These are phyloP conservation scores for Pogonomyrmex californicus DNA, from an alignment of 1,140 invertebrate genomes.

Conservation along the genomic window DNA sequence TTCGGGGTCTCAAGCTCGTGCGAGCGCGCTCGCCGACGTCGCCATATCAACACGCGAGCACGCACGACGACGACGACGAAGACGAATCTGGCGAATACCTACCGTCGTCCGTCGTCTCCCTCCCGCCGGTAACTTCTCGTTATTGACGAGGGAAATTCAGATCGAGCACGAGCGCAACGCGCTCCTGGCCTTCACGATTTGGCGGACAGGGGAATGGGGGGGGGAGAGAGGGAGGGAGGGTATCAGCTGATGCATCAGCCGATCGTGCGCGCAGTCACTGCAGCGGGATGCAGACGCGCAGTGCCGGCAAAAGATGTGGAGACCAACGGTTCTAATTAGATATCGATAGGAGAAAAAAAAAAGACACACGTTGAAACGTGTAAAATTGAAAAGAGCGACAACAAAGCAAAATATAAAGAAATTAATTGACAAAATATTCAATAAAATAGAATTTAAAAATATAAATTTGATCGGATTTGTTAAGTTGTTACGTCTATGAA, in stretches of 20 bases:
- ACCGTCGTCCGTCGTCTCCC: no score
- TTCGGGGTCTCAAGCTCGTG: background rate
- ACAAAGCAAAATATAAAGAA: no score
- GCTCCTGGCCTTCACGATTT: background rate
- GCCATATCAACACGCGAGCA: conserved; percentile 12
- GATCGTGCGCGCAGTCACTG: background rate
- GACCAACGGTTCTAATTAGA: no score
- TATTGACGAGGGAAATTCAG: conserved; percentile 19
- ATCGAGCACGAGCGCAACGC: background rate
- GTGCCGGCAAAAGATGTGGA: background rate
- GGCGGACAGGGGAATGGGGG: no score
- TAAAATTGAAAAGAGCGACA: background rate
- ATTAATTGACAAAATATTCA: no score
- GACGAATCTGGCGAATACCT: background rate
- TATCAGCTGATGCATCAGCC: conserved; percentile 58
- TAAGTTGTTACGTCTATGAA: no score
- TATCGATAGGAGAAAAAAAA: no score
- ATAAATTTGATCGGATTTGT: no score
- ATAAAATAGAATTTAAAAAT: no score
- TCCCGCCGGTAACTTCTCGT: conserved; percentile 21
- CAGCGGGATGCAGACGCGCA: background rate
- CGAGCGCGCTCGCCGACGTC: conserved; percentile 1
- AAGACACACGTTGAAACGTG: background rate
- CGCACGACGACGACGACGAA: conserved; percentile 13
- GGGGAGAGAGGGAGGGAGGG: background rate